A percentile compares a stretch with the other conserved stretches of the same genome.
phyloP scores from a whole-genome alignment of 30 jellyfish, hydroid and myxozoan species.

The Hydra vulgaris region DNA sequence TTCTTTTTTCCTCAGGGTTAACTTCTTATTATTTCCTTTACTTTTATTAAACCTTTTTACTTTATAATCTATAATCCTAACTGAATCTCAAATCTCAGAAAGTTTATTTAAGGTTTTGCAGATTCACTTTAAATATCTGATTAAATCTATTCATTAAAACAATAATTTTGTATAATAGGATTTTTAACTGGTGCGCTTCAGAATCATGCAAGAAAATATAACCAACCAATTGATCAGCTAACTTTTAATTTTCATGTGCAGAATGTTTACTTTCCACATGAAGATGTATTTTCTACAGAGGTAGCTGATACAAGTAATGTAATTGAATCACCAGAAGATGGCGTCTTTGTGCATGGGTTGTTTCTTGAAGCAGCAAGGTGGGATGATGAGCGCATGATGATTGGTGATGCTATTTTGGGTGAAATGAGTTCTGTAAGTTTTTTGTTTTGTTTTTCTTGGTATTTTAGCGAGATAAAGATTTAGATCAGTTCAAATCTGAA shows the following conservation, averaged over 20 bases:
- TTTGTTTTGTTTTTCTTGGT: no score
- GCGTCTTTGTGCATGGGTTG: conserved; percentile 87
- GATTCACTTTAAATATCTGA: no score
- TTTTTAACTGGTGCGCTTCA: conserved; percentile 90
- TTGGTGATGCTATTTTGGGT: conserved; percentile 86
- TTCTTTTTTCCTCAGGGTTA: conserved; percentile 95
- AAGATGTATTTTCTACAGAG: conserved; percentile 63
- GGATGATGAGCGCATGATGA: conserved; percentile 62
- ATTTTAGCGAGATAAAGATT: no score
- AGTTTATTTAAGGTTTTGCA: no score
- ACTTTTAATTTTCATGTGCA: conserved; percentile 48
- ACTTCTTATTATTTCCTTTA: background rate
- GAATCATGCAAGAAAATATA: conserved; percentile 84
- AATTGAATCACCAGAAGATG: conserved; percentile 58
- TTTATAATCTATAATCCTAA: no score
- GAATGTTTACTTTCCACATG: conserved; percentile 65
- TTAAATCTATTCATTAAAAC: no score
- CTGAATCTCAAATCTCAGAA: no score
- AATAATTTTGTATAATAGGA: conserved; percentile 38
- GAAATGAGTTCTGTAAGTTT: conserved; percentile 79
- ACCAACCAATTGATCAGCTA: conserved; percentile 89
- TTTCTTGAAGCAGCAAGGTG: conserved; percentile 90
- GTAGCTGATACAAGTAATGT: conserved; percentile 50
- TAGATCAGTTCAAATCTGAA: no score
- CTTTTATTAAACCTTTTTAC: no score